Base-by-base conservation (phyloP, 2,797 vertebrate genomes). In the Syngnathus rostellatus region DNA sequence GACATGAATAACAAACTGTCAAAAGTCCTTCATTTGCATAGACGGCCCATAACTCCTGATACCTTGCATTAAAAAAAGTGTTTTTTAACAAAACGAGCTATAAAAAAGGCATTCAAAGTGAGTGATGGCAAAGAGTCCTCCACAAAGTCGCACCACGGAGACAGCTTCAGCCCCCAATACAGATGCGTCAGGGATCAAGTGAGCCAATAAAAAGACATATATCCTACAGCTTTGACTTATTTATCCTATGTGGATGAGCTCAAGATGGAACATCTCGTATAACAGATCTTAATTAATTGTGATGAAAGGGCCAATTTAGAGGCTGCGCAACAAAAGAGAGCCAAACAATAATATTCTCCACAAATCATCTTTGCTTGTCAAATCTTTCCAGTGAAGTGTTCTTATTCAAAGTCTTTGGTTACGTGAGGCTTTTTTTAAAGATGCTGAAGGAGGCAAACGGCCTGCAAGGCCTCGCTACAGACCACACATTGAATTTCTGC, bases 1-100 rank as follows among this genome's bases (percentile, higher is more conserved):
- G 90, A 88, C 90, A 92, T 92, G 90, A 92, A 92, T 92, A 93
- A 92, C 90, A 91, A 92, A 92, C 89, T 92, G 91, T 92, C 91
- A 92, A 86, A 90, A 88, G 84, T 79, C 75, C 72, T 90, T 91
- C 78, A 92, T 92, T 93, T 92, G 90, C 92, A 92, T 92, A 90
- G 87, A 90, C 86, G 84, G 88, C 87, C 90, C 75, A 89, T 93
- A 93, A 93, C 90, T 93, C 88, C 89, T 89, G 84, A 89, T 91
- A 92, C 90, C 90, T 92, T 90, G 87, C 86, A 86, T 90, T 86
- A 88, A 91, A 91, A 91, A 91, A 88, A 11, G 83, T 85, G 82
- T 86, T 90, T 92, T 93, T 91, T 92, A 92, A 92, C 91, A 92
- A 93, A 92, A 93, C 89, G 87, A 90, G 89, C 90, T 87, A 89